A percentile compares a stretch with the other conserved stretches of the same genome.
Conservation (phyloP, 2,797 vertebrate genomes). For the Halcyon badia region DNA sequence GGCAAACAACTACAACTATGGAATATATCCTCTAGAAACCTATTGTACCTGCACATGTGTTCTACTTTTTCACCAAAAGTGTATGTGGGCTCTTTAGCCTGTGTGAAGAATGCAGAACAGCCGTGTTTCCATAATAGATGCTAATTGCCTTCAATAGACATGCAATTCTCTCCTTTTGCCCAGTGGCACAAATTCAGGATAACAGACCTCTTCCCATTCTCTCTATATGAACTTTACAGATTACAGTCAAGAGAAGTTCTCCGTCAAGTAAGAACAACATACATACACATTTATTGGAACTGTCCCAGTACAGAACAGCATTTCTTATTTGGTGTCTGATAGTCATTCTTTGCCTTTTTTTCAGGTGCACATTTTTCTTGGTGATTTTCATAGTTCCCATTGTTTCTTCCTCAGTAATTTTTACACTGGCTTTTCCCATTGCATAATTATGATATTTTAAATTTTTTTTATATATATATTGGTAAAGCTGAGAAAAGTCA, state of each 20-base stretch:
- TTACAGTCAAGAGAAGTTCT: not conserved
- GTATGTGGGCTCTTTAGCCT: not conserved
- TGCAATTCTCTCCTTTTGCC: not conserved
- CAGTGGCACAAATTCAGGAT: not conserved
- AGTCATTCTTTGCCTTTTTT: not conserved
- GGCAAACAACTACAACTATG: not conserved
- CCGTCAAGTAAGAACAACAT: not conserved
- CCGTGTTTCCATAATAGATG: not conserved
- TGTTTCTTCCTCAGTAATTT: not conserved
- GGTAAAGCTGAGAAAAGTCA: not conserved
- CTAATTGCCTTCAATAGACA: conserved; percentile 4
- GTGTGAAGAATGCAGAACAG: conserved; percentile 1
- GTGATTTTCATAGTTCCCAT: not conserved
- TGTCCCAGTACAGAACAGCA: not conserved
- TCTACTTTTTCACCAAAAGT: not conserved
- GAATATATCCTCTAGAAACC: not conserved
- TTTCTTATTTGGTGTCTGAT: not conserved
- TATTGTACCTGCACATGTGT: not conserved
- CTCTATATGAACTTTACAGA: not conserved
- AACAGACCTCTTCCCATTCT: not conserved
- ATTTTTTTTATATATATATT: too few species aligned
- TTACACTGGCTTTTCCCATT: not conserved
- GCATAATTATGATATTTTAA: not conserved
- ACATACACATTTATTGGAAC: not conserved
- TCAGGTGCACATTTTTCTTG: not conserved